phyloP scores from a whole-genome alignment of 2,113 vertebrate genomes.

The Martes martes region DNA sequence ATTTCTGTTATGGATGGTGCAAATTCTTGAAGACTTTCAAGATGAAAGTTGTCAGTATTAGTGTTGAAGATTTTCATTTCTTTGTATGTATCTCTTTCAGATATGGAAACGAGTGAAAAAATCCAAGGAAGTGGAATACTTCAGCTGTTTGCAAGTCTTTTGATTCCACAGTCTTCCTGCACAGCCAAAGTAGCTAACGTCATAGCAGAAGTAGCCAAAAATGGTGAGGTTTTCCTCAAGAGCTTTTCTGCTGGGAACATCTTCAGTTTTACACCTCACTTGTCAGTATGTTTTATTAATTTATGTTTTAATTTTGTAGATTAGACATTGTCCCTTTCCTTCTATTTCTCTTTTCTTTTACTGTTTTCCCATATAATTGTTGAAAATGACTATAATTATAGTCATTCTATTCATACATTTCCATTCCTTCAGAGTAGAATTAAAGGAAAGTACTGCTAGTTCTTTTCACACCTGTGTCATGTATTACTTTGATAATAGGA shows the following conservation, averaged over 20 bases:
- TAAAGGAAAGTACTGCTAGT: conserved; percentile 7
- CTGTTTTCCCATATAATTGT: conserved; percentile 59
- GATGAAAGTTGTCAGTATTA: conserved; percentile 4
- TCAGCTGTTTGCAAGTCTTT: conserved; percentile 88
- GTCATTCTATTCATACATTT: conserved; percentile 33
- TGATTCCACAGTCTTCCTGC: conserved; percentile 91
- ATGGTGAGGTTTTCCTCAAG: conserved; percentile 91
- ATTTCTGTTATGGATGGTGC: background rate
- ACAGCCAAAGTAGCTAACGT: conserved; percentile 97
- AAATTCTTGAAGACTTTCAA: conserved; percentile 19
- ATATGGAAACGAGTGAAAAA: conserved; percentile 94
- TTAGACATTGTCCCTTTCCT: conserved; percentile 71
- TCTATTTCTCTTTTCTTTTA: conserved; percentile 63
- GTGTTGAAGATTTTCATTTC: conserved; percentile 54
- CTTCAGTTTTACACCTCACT: conserved; percentile 86
- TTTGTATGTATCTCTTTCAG: conserved; percentile 82
- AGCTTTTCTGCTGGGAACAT: conserved; percentile 86
- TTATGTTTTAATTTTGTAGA: conserved; percentile 86
- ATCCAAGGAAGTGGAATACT: conserved; percentile 94
- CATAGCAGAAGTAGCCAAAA: conserved; percentile 99
- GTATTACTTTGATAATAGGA: background rate
- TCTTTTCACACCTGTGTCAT: background rate
- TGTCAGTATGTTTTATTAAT: conserved; percentile 87
- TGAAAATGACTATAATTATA: conserved; percentile 48
- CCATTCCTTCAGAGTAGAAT: background rate